Conservation (phyloP, 2,797 vertebrate species). For the Peromyscus nudipes region DNA sequence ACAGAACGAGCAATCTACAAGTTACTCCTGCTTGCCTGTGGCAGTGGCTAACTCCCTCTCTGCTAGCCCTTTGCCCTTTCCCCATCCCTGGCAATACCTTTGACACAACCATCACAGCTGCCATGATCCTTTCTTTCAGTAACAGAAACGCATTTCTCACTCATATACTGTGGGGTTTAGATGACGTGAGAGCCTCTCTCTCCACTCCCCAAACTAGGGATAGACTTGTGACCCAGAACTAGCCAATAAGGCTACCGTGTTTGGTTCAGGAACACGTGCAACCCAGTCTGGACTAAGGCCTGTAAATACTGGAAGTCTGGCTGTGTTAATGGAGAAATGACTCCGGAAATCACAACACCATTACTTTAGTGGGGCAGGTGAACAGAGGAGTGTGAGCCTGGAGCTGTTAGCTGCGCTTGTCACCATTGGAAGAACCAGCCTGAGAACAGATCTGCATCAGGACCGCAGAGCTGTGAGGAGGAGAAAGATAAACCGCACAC, state of each 20-base stretch:
- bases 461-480: not conserved
- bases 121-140: conserved; percentile 8
- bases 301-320: not conserved
- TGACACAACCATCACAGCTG: not conserved
- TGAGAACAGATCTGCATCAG: not conserved
- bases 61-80: not conserved
- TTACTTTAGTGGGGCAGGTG: not conserved
- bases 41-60: not conserved
- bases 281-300: not conserved
- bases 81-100: not conserved
- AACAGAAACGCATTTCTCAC: not conserved
- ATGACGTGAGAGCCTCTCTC: not conserved
- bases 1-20: not conserved
- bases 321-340: not conserved
- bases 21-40: not conserved
- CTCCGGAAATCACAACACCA: not conserved
- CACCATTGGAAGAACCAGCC: not conserved
- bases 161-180: not conserved
- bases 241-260: not conserved
- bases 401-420: not conserved
- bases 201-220: not conserved
- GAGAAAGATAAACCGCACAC: not conserved
- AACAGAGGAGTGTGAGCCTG: not conserved
- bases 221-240: not conserved
- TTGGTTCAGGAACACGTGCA: not conserved